phyloP scores from a whole-genome alignment of 2,797 vertebrate species.

The Scleropages formosus region DNA sequence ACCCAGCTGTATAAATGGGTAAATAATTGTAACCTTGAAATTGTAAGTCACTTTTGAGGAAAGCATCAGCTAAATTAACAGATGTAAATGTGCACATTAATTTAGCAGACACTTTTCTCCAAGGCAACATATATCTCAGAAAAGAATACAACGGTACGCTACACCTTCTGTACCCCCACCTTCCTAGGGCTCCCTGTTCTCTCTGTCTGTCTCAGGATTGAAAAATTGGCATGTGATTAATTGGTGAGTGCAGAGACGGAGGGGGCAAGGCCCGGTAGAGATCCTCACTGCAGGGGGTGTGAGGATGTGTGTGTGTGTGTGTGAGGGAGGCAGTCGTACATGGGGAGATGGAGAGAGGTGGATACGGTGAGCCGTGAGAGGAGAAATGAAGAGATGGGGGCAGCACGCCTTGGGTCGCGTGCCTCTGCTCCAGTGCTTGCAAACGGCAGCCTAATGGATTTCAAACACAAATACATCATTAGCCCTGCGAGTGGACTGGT shows the following conservation, averaged over 20 bases:
- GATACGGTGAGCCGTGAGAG: not conserved
- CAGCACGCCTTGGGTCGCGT: not conserved
- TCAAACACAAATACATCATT: slow-evolving; percentile 47
- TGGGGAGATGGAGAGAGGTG: too few species aligned
- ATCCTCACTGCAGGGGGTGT: not conserved
- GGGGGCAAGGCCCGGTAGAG: not conserved
- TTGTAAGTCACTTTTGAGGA: too few species aligned
- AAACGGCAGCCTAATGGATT: slow-evolving; percentile 51
- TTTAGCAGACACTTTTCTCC: too few species aligned
- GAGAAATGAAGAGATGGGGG: not conserved
- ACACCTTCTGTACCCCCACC: too few species aligned
- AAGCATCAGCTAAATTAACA: too few species aligned
- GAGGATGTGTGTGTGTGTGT: too few species aligned
- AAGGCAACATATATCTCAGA: too few species aligned
- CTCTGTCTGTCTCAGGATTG: not conserved
- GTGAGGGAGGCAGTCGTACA: not conserved
- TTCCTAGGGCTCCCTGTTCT: not conserved
- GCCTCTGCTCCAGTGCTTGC: slow-evolving; percentile 29
- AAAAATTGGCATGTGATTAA: not conserved
- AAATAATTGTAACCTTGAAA: too few species aligned
- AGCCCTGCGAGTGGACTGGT: slow-evolving; percentile 38
- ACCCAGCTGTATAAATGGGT: too few species aligned
- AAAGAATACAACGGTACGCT: too few species aligned
- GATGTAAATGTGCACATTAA: too few species aligned
- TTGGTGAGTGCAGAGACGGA: not conserved